phyloP scores from a whole-genome alignment of 1,140 invertebrate species.

The Harlomillsia oculata region DNA sequence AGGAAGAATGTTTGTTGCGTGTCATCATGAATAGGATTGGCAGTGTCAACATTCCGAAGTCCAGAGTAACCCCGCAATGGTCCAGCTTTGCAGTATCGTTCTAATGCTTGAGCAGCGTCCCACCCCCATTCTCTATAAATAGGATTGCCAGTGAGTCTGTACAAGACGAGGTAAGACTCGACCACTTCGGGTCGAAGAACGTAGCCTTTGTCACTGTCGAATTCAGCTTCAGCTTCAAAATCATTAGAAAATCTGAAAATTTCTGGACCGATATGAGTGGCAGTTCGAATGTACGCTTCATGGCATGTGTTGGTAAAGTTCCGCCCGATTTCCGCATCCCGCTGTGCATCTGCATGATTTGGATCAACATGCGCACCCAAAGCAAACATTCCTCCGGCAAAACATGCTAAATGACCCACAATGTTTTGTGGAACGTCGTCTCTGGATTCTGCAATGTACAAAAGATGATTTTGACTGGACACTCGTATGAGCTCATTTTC shows the following conservation, averaged over 20 bases:
- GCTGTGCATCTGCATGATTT: constrained; percentile 1
- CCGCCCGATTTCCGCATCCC: constrained; percentile 28
- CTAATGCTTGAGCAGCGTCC: constrained; percentile 48
- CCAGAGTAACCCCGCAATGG: constrained; percentile 71
- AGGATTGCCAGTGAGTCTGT: constrained; percentile 51
- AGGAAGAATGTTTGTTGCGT: constrained; percentile 98
- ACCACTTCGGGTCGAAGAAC: constrained; percentile 56
- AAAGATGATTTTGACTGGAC: constrained; percentile 22
- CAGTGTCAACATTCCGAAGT: constrained; percentile 83
- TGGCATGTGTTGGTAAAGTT: constrained; percentile 36
- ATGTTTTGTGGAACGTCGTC: constrained; percentile 12
- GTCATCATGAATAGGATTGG: constrained; percentile 77
- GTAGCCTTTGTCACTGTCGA: constrained; percentile 51
- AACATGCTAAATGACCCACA: constrained; percentile 25
- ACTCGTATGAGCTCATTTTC: constrained; percentile 22
- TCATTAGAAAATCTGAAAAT: constrained; percentile 45
- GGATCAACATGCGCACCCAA: constrained; percentile 26
- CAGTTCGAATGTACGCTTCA: constrained; percentile 31
- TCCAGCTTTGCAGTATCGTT: constrained; percentile 46
- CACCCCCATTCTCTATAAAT: constrained; percentile 56
- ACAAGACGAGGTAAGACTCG: constrained; percentile 56
- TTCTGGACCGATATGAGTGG: constrained; percentile 42
- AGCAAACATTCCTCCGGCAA: constrained; percentile 36
- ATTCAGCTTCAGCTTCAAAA: constrained; percentile 47
- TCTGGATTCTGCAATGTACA: constrained; percentile 28